Conservation (phyloP, 2,113 vertebrate species). For the Erythrocebus patas region DNA sequence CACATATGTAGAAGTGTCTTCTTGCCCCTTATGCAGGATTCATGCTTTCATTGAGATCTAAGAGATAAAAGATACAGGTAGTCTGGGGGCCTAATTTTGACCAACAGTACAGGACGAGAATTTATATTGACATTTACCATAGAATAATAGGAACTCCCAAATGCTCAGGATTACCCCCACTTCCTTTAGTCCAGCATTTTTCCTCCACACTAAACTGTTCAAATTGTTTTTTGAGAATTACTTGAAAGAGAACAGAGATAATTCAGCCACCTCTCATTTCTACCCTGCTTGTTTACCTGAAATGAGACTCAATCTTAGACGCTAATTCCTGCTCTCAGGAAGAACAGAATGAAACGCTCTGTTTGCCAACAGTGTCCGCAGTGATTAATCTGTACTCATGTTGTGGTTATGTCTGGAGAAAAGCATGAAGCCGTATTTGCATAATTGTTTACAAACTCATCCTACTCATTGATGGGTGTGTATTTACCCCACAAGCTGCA, state of each 20-base stretch:
- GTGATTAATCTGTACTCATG: constrained; percentile 76
- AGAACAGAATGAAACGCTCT: constrained; percentile 58
- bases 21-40: background rate
- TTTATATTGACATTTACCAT: constrained; percentile 18
- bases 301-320: constrained; percentile 42
- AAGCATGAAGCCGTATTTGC: constrained; percentile 76
- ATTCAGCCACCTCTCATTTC: constrained; percentile 32
- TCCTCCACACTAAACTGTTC: constrained; percentile 40
- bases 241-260: constrained; percentile 70
- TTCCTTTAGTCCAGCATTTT: background rate
- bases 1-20: background rate
- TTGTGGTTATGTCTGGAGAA: constrained; percentile 66
- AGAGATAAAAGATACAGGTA: background rate
- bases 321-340: constrained; percentile 62
- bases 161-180: background rate
- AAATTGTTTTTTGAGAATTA: constrained; percentile 60
- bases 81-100: background rate
- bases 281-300: constrained; percentile 5
- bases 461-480: constrained; percentile 61
- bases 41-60: background rate
- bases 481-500: constrained; percentile 72
- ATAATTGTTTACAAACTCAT: constrained; percentile 78
- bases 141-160: background rate
- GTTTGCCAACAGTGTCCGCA: constrained; percentile 67
- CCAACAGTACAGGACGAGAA: background rate